phyloP scores from a whole-genome alignment of 2,797 vertebrate genomes.

The Poecilia picta region DNA sequence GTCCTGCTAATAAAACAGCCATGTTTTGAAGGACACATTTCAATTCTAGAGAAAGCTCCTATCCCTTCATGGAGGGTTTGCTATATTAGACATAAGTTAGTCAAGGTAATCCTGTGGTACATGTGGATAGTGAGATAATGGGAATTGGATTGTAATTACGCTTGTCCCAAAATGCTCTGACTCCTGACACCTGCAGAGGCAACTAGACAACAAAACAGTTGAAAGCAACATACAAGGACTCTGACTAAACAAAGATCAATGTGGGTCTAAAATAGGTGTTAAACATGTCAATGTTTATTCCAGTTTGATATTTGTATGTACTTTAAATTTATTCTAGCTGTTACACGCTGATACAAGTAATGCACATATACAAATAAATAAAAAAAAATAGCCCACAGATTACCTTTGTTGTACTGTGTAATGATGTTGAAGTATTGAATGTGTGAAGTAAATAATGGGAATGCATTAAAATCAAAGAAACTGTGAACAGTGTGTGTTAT shows the following conservation, averaged over 20 bases:
- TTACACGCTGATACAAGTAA: neutral
- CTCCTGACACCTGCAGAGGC: conserved; percentile 22
- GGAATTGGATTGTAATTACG: conserved; percentile 63
- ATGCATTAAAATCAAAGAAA: neutral
- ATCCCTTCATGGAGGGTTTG: conserved; percentile 49
- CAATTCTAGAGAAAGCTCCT: conserved; percentile 49
- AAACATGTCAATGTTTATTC: neutral
- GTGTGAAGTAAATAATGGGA: neutral
- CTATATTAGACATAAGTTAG: conserved; percentile 55
- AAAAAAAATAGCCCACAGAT: neutral
- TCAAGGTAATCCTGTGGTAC: conserved; percentile 57
- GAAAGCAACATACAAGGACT: neutral
- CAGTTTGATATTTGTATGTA: neutral
- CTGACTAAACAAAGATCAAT: neutral
- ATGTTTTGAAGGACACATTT: conserved; percentile 48
- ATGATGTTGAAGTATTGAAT: no score
- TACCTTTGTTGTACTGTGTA: neutral
- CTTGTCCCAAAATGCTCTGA: conserved; percentile 27
- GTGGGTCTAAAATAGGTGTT: conserved; percentile 2
- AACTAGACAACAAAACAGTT: conserved; percentile 15
- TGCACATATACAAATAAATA: neutral
- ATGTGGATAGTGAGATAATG: conserved; percentile 48
- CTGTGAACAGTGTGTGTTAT: neutral
- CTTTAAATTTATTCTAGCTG: neutral
- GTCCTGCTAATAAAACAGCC: conserved; percentile 52